These are phyloP conservation scores for Pseudoips prasinana DNA, from an alignment of 2,888 invertebrate genomes.

Conservation along the genomic window DNA sequence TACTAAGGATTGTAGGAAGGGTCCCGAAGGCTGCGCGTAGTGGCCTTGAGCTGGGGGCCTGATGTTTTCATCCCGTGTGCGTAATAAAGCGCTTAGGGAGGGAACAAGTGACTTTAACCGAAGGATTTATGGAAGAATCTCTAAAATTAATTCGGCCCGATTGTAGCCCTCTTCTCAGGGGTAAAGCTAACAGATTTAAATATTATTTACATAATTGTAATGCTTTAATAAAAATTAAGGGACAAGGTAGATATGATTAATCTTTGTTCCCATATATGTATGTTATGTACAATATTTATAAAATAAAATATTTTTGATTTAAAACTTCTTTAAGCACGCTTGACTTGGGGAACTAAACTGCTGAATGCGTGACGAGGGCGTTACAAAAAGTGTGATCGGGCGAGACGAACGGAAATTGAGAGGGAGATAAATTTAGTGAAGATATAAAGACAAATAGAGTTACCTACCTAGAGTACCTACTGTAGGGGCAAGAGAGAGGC, in stretches of 20 bases:
- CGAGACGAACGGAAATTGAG: too few species aligned
- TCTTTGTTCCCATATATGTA: too few species aligned
- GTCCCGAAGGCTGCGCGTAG: conserved; percentile 49
- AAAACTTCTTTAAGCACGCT: too few species aligned
- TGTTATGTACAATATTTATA: too few species aligned
- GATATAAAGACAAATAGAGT: too few species aligned
- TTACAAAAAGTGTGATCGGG: too few species aligned
- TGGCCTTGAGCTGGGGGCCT: conserved; percentile 73
- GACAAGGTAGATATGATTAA: background rate
- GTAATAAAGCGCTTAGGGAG: conserved; percentile 78
- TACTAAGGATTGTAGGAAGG: conserved; percentile 27
- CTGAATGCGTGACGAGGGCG: too few species aligned
- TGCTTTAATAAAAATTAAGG: conserved; percentile 3
- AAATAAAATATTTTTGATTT: too few species aligned
- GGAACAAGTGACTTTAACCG: conserved; percentile 71
- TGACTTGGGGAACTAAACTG: too few species aligned
- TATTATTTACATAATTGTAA: conserved; percentile 44
- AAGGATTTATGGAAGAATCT: conserved; percentile 76
- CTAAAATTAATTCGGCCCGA: conserved; percentile 71
- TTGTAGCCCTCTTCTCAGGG: conserved; percentile 52
- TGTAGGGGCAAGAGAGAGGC: too few species aligned
- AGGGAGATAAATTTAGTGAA: too few species aligned
- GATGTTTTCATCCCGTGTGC: conserved; percentile 78
- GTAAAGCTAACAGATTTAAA: conserved; percentile 36
- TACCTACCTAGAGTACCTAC: too few species aligned